Evolutionary conservation across 92 coral and sea anemone genomes (phyloP).

Genomic region (Meandrina meandrites): DNA sequence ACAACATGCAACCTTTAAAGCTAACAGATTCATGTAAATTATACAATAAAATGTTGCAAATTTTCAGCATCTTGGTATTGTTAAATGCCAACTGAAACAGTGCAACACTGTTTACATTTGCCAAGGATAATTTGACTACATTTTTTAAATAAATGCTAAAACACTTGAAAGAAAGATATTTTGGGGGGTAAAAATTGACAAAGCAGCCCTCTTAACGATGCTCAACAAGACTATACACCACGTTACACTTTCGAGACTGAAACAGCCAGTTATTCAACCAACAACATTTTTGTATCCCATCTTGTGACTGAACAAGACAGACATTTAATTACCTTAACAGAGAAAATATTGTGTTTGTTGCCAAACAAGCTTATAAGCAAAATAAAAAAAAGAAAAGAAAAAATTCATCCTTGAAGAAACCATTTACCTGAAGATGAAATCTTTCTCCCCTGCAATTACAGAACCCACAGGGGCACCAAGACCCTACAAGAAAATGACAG

Average conservation of each 20-base stretch:
- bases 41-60: background rate
- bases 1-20: background rate
- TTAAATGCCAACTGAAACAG: too few relatives aligned
- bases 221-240: too few relatives aligned
- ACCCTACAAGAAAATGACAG: slow-evolving; percentile 45
- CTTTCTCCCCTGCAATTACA: slow-evolving; percentile 76
- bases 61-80: too few relatives aligned
- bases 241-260: too few relatives aligned
- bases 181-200: background rate
- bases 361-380: background rate
- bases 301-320: too few relatives aligned
- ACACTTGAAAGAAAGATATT: background rate
- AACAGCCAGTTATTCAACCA: too few relatives aligned
- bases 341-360: background rate
- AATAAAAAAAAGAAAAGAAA: too few relatives aligned
- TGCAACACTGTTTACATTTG: background rate
- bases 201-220: background rate
- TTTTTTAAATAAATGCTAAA: too few relatives aligned
- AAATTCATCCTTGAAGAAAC: background rate
- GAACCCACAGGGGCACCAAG: slow-evolving; percentile 90
- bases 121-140: background rate
- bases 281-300: too few relatives aligned
- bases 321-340: too few relatives aligned
- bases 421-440: slow-evolving; percentile 70
- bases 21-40: background rate